Base-by-base conservation (phyloP, 1,140 invertebrate genomes). In the Microplitis demolitor region DNA sequence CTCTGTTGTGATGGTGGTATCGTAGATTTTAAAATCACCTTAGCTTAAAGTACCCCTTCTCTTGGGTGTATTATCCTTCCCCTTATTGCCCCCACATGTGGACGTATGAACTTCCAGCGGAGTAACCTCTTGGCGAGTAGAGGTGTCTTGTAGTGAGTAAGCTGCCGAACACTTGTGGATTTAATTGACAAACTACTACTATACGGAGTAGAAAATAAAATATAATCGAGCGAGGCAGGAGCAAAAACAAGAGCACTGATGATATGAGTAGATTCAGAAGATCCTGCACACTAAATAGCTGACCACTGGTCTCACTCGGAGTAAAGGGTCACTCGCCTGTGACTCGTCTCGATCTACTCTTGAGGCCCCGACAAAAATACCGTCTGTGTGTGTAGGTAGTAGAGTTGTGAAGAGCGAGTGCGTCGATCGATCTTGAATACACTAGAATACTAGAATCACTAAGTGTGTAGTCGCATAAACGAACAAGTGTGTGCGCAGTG, bases 401-500 rank as follows among this genome's bases (percentile, higher is more conserved):
- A 64, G 37, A 37, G 62, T 64, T 16, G 45, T 37, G 39, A n/a
- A 14, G 14, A 50, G 14, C 24, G 33, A 16, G 11, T 80, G 78
- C 74, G 72, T 80, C 76, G 78, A 77, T 78, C 76, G 79, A 78
- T 79, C 78, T 83, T 83, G 79, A 82, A 77, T 78, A 78, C 56
- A 67, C 16, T 14, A 74, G 78, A 78, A 45, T 45, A 67, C 16
- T 14, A 74, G 78, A 78, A 45, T 45, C 74, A 82, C 82, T 85
- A 81, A 50, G 63, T 80, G 78, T 76, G 80, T 45, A 45, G 39
- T 80, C 66, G 78, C 79, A 82, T 77, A 75, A 74, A 68, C 77
- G 73, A 74, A 76, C 78, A 78, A 82, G 77, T 79, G 72, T 82
- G 78, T 74, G 76, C 76, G 74, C 80, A 84, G 83, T 83, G 84